Evolutionary conservation across 2,113 vertebrate genomes (phyloP).

Genomic region (Nerophis ophidion): DNA sequence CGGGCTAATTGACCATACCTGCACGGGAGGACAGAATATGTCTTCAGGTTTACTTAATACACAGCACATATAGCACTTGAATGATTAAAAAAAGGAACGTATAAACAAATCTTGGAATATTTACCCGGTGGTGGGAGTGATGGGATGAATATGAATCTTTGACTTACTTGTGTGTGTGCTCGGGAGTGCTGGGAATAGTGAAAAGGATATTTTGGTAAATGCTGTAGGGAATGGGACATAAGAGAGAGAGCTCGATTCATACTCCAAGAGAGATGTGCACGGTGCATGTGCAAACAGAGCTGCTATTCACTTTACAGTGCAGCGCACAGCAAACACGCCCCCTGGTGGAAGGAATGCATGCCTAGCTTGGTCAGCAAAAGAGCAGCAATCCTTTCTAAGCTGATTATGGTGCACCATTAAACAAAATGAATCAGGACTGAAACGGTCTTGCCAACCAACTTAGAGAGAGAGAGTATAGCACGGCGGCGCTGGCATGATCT

Average conservation of each 20-base stretch:
- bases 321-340: conserved; percentile 28
- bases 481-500: conserved; percentile 27
- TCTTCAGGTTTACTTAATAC: conserved; percentile 36
- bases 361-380: conserved; percentile 19
- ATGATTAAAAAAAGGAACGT: conserved; percentile 33
- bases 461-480: conserved; percentile 14
- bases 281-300: conserved; percentile 10
- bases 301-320: conserved; percentile 22
- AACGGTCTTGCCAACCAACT: conserved; percentile 40
- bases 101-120: conserved; percentile 20
- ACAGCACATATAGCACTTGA: conserved; percentile 24
- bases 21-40: conserved; percentile 52
- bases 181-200: conserved; percentile 14
- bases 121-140: conserved; percentile 27
- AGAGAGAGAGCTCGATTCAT: conserved; percentile 21
- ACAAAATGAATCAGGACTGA: conserved; percentile 47
- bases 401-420: conserved; percentile 53
- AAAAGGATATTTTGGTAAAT: conserved; percentile 18
- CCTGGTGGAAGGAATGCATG: conserved; percentile 59
- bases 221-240: conserved; percentile 4
- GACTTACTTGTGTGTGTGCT: conserved; percentile 25
- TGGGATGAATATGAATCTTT: conserved; percentile 29
- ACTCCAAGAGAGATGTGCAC: conserved; percentile 15
- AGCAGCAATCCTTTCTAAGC: conserved; percentile 44
- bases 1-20: conserved; percentile 35